phyloP scores from a whole-genome alignment of 2,797 vertebrate genomes.

The Coracias cyanogaster region DNA sequence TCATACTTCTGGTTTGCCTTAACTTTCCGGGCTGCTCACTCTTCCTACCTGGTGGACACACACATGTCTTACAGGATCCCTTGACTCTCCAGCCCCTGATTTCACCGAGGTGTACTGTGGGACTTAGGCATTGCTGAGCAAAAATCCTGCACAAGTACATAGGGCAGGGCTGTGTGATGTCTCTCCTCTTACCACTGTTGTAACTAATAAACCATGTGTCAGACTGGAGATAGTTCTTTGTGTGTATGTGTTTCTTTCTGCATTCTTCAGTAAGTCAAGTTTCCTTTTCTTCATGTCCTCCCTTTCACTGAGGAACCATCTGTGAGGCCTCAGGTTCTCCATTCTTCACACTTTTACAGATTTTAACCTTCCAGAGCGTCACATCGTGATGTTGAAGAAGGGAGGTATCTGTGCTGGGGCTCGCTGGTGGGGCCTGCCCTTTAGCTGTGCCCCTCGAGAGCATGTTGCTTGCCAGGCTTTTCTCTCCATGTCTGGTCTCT shows the following conservation, averaged over 20 bases:
- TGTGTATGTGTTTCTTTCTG: neutral
- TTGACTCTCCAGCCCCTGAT: rapidly evolving
- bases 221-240: neutral
- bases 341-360: neutral
- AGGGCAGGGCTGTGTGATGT: neutral
- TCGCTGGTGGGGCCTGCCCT: neutral
- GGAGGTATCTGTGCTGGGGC: neutral
- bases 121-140: neutral
- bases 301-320: neutral
- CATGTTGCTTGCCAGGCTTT: neutral
- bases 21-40: neutral
- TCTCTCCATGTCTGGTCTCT: neutral
- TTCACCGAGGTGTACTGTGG: neutral
- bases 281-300: neutral
- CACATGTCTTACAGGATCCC: neutral
- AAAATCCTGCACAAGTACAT: rapidly evolving
- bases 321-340: neutral
- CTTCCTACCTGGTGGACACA: neutral
- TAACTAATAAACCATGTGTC: neutral
- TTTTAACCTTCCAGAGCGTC: neutral
- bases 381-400: rapidly evolving
- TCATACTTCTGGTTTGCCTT: neutral
- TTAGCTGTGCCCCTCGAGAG: neutral
- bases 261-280: neutral
- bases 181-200: neutral